Evolutionary conservation across 2,888 invertebrate species (phyloP).

Genomic region (Oasisia sp.): DNA sequence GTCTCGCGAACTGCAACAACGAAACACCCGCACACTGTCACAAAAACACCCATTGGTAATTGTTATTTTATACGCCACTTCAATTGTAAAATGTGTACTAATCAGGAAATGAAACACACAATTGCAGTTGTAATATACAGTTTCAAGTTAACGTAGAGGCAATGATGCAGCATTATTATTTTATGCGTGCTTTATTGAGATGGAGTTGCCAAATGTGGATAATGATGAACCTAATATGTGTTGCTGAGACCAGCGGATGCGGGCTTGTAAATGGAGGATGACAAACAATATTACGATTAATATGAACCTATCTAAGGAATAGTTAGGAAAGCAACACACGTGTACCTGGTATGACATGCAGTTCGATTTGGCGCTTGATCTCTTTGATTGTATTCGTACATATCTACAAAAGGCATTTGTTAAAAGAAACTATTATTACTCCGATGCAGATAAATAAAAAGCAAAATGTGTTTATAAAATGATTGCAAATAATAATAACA

Average conservation of each 20-base stretch:
- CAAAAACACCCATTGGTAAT: neutral
- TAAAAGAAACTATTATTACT: neutral
- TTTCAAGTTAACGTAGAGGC: neutral
- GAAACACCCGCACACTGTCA: neutral
- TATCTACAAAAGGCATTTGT: neutral
- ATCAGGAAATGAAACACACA: neutral
- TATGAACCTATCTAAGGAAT: neutral
- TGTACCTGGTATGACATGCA: neutral
- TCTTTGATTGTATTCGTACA: neutral
- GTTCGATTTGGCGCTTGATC: neutral
- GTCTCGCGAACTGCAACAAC: neutral
- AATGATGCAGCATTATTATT: neutral
- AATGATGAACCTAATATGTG: neutral
- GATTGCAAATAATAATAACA: neutral
- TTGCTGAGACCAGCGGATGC: neutral
- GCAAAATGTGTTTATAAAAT: neutral
- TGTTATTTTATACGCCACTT: neutral
- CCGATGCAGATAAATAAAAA: neutral
- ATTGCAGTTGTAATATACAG: neutral
- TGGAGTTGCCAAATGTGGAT: neutral
- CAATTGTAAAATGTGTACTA: neutral
- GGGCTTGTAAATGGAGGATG: too few species aligned
- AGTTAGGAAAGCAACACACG: neutral
- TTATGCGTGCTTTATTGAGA: neutral
- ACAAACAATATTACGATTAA: too few species aligned